Percentiles rank a stretch among this genome's conserved stretches.
Conservation (phyloP, 2,113 vertebrate genomes). For the Epinephelus lanceolatus region DNA sequence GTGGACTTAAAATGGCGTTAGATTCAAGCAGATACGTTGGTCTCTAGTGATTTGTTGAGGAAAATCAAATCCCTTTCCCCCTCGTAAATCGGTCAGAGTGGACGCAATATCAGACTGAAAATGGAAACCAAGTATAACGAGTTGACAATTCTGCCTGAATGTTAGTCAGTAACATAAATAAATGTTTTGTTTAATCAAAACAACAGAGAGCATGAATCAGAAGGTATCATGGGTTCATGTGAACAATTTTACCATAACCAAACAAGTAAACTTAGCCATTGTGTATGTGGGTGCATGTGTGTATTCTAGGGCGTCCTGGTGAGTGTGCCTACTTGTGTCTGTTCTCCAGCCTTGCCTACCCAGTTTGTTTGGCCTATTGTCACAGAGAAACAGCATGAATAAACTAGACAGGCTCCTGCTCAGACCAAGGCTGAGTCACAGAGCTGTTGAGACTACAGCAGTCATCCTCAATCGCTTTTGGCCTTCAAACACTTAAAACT, state of each 20-base stretch:
- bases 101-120: too few species aligned
- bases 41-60: too few species aligned
- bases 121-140: too few species aligned
- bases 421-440: conserved; percentile 19
- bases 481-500: conserved; percentile 15
- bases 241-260: not conserved
- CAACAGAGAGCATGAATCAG: not conserved
- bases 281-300: not conserved
- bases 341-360: conserved; percentile 4
- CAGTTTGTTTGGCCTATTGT: conserved; percentile 39
- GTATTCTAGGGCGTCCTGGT: not conserved
- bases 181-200: not conserved
- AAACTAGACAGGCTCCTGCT: conserved; percentile 16
- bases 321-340: not conserved
- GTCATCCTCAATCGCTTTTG: not conserved
- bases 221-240: conserved; percentile 1
- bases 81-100: too few species aligned
- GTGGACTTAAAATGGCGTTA: too few species aligned
- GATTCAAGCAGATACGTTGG: too few species aligned
- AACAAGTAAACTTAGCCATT: not conserved
- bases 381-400: conserved; percentile 31
- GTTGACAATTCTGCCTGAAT: too few species aligned
- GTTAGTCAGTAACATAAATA: not conserved
- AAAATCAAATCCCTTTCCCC: too few species aligned
- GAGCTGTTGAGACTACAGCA: conserved; percentile 12